Conservation (phyloP, 2,888 invertebrate genomes). For the Laothoe populi region DNA sequence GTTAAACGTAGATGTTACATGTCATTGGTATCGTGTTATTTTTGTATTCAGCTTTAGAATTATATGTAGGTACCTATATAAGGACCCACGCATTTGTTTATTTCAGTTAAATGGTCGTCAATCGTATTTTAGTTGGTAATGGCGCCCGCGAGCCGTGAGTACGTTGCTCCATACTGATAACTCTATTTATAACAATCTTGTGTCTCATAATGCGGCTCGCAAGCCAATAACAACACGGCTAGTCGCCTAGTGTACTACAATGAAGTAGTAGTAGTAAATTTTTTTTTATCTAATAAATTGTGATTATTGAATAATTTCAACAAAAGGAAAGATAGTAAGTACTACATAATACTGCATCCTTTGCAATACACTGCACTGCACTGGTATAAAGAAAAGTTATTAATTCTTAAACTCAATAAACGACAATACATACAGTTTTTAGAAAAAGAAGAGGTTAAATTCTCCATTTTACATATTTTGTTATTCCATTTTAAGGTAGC, state of each 20-base stretch:
- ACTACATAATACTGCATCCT: too few relatives aligned
- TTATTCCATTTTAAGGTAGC: too few relatives aligned
- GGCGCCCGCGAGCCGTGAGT: constrained; percentile 49
- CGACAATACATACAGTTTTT: too few relatives aligned
- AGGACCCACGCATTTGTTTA: not conserved
- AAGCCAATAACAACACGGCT: constrained; percentile 54
- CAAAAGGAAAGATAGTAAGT: too few relatives aligned
- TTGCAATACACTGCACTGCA: too few relatives aligned
- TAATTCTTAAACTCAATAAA: too few relatives aligned
- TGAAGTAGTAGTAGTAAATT: not conserved
- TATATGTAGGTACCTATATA: not conserved
- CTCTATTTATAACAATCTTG: constrained; percentile 72
- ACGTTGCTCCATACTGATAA: constrained; percentile 74
- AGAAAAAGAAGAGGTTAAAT: too few relatives aligned
- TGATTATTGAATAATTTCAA: not conserved
- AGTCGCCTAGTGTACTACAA: constrained; percentile 43
- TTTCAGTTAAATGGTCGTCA: not conserved
- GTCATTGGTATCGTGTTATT: constrained; percentile 12
- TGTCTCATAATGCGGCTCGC: constrained; percentile 58
- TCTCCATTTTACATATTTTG: too few relatives aligned
- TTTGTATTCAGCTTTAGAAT: not conserved
- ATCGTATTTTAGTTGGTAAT: constrained; percentile 18
- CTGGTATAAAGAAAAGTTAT: too few relatives aligned
- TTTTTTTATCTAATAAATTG: too few relatives aligned
- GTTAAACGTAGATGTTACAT: not conserved